phyloP scores from a whole-genome alignment of 2,888 invertebrate species.

The Gandaritis pyraliata region DNA sequence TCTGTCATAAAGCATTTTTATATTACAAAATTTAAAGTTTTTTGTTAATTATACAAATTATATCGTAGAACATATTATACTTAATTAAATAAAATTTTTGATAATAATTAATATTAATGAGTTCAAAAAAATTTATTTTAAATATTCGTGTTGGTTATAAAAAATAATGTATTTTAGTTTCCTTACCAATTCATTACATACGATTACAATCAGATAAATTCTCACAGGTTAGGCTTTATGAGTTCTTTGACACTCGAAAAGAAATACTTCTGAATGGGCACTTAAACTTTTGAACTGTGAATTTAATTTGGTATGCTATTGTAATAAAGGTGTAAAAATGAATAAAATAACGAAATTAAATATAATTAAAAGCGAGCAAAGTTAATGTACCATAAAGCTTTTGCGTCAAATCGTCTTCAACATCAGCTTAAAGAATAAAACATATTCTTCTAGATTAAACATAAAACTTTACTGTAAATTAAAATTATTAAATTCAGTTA shows the following conservation, averaged over 20 bases:
- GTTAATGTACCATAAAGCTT: conserved; percentile 32
- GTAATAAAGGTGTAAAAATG: conserved; percentile 31
- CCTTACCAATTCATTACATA: conserved; percentile 29
- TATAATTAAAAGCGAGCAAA: conserved; percentile 36
- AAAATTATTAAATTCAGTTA: neutral
- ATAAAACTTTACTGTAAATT: neutral
- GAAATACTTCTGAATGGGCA: conserved; percentile 43
- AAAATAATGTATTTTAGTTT: conserved; percentile 10
- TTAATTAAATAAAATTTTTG: too few species aligned
- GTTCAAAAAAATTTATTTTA: neutral
- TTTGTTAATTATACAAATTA: too few species aligned
- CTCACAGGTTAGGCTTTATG: conserved; percentile 42
- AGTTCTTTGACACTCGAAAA: conserved; percentile 44
- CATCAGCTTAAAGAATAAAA: conserved; percentile 3
- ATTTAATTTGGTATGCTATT: conserved; percentile 40
- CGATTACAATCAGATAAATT: conserved; percentile 40
- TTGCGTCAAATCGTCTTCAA: conserved; percentile 23
- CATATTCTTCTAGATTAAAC: conserved; percentile 3
- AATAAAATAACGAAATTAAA: conserved; percentile 32
- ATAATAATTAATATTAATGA: neutral
- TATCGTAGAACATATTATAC: too few species aligned
- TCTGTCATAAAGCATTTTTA: too few species aligned
- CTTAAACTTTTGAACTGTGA: conserved; percentile 44
- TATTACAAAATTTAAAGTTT: too few species aligned
- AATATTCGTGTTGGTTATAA: neutral